Evolutionary conservation across 2,113 vertebrate species (phyloP), one percentile per base, ranked within the genome.

Genomic region (Cathartes aura): DNA sequence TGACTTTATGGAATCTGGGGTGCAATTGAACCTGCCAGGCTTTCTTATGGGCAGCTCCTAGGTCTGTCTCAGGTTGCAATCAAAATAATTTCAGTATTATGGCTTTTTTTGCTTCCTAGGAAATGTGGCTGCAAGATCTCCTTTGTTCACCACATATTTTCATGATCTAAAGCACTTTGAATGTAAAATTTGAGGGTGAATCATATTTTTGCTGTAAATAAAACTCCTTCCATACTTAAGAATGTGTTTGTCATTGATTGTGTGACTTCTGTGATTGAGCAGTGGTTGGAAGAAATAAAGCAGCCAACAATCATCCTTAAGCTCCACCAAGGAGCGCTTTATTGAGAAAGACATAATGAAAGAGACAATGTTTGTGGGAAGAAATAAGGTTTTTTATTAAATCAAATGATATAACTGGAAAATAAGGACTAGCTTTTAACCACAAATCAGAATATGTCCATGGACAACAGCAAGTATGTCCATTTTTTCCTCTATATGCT

Each of bases 181-280:
- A 83, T 86, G 43, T 20, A 73, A 89, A 79, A 85, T 47, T 15
- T 43, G 79, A 90, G 89, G 47, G 62, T 96, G 96, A 97, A 96
- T 96, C 94, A 96, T 45, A 68, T 75, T 89, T 87, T 89, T 60
- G 43, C 88, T 93, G 88, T 96, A 95, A 97, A 96, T 93, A 96
- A 96, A 90, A n/a, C 75, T 72, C 88, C 62, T 86, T 88, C 86
- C 75, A 36, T 66, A 43, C 75, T 90, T 53, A 30, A 81, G 95
- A 64, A 86, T 12, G 53, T 36, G 67, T 81, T 95, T 86, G 80
- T 70, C 96, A 90, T 59, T 0, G 3, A 8, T 7, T 86, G 71
- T 88, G 85, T 58, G 82, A 60, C 88, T 96, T 56, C 64, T 64
- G 66, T 82, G 95, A 83, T 73, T 70, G 95, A 96, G 67, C 62